Conservation (phyloP, 2,888 invertebrate species). For the Pycnomerus fuliginosus region DNA sequence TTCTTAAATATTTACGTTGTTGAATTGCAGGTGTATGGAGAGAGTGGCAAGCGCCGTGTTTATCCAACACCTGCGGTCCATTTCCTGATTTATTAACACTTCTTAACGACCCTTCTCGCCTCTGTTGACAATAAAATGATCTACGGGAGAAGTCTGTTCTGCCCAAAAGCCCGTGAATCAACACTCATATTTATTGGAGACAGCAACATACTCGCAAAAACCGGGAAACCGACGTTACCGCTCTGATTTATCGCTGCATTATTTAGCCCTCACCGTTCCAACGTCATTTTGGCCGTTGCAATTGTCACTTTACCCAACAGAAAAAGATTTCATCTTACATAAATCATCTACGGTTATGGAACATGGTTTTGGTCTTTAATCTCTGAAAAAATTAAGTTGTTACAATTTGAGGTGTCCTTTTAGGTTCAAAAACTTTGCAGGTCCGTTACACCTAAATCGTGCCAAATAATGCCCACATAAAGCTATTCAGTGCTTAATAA, state of each 20-base stretch:
- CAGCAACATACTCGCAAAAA: conserved; percentile 32
- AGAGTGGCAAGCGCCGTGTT: conserved; percentile 25
- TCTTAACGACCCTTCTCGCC: conserved; percentile 33
- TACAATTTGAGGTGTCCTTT: no score
- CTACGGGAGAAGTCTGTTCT: conserved; percentile 31
- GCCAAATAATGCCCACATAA: no score
- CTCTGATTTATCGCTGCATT: conserved; percentile 36
- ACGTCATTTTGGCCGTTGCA: no score
- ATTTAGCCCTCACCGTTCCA: no score
- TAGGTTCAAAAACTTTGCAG: no score
- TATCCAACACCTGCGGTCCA: conserved; percentile 42
- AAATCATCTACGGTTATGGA: no score
- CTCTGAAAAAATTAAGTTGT: no score
- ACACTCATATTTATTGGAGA: conserved; percentile 36
- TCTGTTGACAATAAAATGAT: conserved; percentile 33
- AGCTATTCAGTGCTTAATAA: conserved; percentile 27
- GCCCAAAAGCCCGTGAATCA: conserved; percentile 37
- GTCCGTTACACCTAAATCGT: no score
- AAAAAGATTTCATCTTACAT: no score
- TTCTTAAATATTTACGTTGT: conserved; percentile 36
- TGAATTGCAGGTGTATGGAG: conserved; percentile 35
- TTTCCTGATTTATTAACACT: conserved; percentile 43
- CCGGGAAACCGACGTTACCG: conserved; percentile 29
- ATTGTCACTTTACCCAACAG: no score
- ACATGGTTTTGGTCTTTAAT: no score